Base-by-base conservation (phyloP, 2,113 vertebrate species). In the Poecile atricapillus region DNA sequence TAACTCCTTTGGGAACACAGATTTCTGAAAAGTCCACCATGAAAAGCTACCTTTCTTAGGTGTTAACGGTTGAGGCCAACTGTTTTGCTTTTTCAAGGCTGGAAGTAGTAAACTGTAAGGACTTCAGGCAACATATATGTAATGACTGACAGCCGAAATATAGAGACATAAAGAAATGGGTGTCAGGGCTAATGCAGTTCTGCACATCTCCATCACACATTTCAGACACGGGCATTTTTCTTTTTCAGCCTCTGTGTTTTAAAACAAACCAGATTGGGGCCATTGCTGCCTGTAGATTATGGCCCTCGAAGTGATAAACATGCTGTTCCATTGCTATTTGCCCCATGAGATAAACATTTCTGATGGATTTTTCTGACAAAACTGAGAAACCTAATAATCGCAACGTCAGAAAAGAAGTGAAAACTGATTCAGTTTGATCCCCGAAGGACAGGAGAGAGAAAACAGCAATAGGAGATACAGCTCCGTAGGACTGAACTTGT, bases 331-430 rank as follows among this genome's bases (percentile, higher is more conserved):
- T 94, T 94, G 97, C 97, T 96, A 98, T 98, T 98, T 98, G 95
- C 97, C 97, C 97, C 97, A 96, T 96, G 97, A 97, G 97, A 98
- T 97, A 97, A 98, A 98, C 94, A 98, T 98, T 98, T 98, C 97
- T 93, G 84, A 98, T 97, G 96, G 96, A 97, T 97, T 98, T 98
- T 96, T 97, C 97, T 97, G 97, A 97, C 97, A 98, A 98, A 98
- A 95, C 94, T 96, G 97, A 97, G 96, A 97, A 97, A 98, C 95
- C 97, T 98, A 98, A 98, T 98, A 98, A 97, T 97, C 95, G 90
- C 97, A 95, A 97, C 90, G 94, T 97, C 97, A 97, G 94, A 94
- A 96, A 96, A 96, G 95, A 95, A 92, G 96, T 96, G 97, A 97
- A 97, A 98, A 98, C 97, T 95, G 97, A 98, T 98, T 97, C 97